phyloP scores from a whole-genome alignment of 2,888 invertebrate genomes.

The Hanleya hanleyi region DNA sequence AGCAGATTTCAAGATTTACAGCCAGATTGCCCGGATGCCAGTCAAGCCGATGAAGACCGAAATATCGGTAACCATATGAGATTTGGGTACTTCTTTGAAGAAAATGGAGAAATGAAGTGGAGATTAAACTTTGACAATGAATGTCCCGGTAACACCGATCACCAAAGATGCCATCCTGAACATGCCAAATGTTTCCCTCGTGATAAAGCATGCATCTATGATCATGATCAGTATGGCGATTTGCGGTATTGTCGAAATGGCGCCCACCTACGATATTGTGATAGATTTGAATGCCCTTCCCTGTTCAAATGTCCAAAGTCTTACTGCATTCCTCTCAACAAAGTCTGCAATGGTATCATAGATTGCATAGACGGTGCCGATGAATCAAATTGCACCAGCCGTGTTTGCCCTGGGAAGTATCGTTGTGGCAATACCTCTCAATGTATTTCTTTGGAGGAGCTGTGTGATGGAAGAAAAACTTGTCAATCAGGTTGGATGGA shows the following conservation, averaged over 20 bases:
- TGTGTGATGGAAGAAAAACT: neutral
- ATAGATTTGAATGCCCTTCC: neutral
- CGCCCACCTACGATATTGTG: neutral
- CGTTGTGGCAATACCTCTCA: neutral
- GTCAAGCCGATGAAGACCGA: neutral
- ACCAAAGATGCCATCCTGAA: neutral
- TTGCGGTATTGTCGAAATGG: neutral
- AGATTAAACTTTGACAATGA: neutral
- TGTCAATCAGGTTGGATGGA: neutral
- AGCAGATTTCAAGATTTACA: neutral
- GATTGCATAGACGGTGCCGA: neutral
- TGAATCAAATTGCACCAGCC: neutral
- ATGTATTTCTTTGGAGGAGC: neutral
- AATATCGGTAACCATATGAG: neutral
- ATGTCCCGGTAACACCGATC: neutral
- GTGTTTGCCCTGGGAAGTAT: neutral
- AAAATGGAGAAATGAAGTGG: too few species aligned
- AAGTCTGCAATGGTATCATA: neutral
- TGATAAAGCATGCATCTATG: neutral
- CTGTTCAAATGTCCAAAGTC: conserved; percentile 7
- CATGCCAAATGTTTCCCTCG: neutral
- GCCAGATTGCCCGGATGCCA: neutral
- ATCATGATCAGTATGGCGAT: neutral
- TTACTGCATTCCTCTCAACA: neutral
- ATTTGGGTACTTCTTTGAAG: neutral